phyloP scores from a whole-genome alignment of 2,113 vertebrate species.

The Falcunculus frontatus region DNA sequence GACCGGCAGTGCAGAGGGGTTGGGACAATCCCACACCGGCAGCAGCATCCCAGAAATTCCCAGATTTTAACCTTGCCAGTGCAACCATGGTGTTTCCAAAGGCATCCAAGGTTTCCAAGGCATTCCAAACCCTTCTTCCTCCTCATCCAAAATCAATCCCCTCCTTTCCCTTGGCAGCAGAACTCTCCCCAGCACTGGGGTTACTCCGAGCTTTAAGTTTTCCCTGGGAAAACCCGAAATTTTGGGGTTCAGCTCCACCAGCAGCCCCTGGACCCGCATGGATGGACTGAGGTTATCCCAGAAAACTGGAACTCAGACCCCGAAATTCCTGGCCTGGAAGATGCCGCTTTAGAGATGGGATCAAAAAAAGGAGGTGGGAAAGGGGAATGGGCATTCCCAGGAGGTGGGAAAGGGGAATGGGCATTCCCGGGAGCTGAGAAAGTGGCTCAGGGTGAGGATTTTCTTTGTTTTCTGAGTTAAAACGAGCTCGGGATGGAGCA shows the following conservation, averaged over 20 bases:
- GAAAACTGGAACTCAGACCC: neutral
- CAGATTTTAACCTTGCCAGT: neutral
- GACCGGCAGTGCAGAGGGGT: fast-evolving
- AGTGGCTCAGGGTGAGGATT: neutral
- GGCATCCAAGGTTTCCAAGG: too few relatives aligned
- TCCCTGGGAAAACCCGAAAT: neutral
- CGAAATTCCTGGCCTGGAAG: neutral
- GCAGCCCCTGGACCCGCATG: neutral
- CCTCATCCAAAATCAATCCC: neutral
- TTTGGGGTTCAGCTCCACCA: neutral
- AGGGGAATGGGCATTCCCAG: neutral
- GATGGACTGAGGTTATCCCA: neutral
- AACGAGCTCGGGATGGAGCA: neutral
- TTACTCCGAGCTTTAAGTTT: neutral
- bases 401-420: neutral
- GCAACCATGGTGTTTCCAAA: neutral
- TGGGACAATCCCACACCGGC: neutral
- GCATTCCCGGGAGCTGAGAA: neutral
- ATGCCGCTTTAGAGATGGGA: neutral
- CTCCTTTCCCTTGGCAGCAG: neutral
- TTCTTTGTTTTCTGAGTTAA: neutral
- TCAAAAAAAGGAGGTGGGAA: neutral
- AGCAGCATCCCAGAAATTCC: neutral
- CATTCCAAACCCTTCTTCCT: neutral
- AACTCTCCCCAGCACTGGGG: neutral